Percentiles rank a stretch among this genome's conserved stretches.
Conservation (phyloP, 2,797 vertebrate species). For the Artibeus jamaicensis region DNA sequence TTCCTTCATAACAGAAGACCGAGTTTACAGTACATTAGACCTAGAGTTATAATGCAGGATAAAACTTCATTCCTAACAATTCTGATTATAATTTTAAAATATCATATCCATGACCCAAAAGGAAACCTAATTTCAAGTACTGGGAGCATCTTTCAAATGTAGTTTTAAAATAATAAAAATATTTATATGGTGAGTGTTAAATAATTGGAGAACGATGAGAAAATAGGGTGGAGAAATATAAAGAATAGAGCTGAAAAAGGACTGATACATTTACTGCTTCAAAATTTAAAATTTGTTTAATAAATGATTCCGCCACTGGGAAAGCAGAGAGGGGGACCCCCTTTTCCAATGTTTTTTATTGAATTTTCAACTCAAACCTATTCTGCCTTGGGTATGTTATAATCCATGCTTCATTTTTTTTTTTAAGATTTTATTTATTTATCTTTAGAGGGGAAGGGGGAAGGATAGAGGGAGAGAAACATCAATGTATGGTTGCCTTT, state of each 20-base stretch:
- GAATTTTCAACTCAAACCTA: neutral
- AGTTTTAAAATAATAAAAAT: neutral
- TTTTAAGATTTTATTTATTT: too few species aligned
- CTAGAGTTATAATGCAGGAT: neutral
- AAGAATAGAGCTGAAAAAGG: neutral
- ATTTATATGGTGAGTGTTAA: neutral
- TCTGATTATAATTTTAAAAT: neutral
- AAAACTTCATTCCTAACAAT: neutral
- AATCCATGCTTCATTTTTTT: neutral
- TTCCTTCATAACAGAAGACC: neutral
- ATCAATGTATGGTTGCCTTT: too few species aligned
- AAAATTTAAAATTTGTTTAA: neutral
- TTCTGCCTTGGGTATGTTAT: neutral
- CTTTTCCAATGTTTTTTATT: neutral
- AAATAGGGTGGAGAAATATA: neutral
- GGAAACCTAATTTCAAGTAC: neutral
- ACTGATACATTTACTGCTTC: neutral
- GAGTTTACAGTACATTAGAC: neutral
- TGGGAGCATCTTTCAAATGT: neutral
- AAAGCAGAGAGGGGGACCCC: neutral
- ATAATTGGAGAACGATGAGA: neutral
- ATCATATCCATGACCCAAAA: neutral
- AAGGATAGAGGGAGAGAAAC: too few species aligned
- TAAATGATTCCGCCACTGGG: neutral
- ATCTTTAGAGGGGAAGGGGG: too few species aligned